Evolutionary conservation across 64 coral and sea anemone genomes (phyloP).

Genomic region (Acropora yongei): DNA sequence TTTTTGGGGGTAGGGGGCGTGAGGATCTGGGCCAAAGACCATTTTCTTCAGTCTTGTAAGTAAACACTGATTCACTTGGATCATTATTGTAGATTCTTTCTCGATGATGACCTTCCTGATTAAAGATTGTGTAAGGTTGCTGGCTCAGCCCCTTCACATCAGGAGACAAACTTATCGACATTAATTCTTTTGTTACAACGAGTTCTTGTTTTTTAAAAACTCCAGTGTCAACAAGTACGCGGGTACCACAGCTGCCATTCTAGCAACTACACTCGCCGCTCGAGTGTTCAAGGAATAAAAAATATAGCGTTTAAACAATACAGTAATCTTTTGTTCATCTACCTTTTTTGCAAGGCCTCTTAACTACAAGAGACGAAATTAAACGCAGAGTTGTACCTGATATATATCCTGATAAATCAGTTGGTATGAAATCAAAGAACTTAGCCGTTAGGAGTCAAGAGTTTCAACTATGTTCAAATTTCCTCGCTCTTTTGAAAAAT

Average conservation of each 20-base stretch:
- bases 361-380: slow-evolving; percentile 13
- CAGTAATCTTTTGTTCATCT: not conserved
- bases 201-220: no score
- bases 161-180: no score
- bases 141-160: no score
- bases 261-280: not conserved
- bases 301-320: not conserved
- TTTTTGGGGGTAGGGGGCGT: no score
- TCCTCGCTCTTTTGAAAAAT: not conserved
- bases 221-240: no score
- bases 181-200: no score
- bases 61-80: no score
- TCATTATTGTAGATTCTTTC: not conserved
- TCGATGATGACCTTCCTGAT: not conserved
- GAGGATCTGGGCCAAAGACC: no score
- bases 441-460: not conserved
- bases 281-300: not conserved
- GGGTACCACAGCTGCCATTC: not conserved
- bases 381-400: not conserved
- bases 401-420: slow-evolving; percentile 22
- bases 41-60: no score
- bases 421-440: not conserved
- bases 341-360: not conserved
- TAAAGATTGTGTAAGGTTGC: not conserved
- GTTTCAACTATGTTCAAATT: not conserved